These are phyloP conservation scores for Hyalella azteca DNA, from an alignment of 2,888 invertebrate species.

Conservation along the genomic window DNA sequence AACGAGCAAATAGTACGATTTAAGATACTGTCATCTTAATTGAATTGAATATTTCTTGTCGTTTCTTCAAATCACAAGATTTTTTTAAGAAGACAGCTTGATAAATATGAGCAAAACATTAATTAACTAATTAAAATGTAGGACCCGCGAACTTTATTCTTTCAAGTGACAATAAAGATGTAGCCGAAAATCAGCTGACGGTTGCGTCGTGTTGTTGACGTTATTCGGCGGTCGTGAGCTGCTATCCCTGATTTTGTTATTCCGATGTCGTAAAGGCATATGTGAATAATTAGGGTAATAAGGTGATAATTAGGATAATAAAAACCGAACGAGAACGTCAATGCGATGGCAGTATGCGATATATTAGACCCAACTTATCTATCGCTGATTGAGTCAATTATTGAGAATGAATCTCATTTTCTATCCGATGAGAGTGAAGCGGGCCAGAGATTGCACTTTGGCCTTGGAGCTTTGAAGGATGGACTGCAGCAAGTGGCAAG, in stretches of 20 bases:
- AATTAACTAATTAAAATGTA: no score
- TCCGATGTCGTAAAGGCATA: not conserved
- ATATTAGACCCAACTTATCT: not conserved
- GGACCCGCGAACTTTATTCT: no score
- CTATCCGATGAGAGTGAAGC: conserved; percentile 29
- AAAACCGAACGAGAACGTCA: no score
- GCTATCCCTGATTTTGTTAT: not conserved
- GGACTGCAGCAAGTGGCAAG: conserved; percentile 38
- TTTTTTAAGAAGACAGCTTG: no score
- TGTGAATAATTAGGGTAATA: not conserved
- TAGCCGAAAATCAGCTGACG: not conserved
- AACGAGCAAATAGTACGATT: no score
- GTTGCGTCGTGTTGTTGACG: not conserved
- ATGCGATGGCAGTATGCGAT: not conserved
- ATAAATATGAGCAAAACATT: no score
- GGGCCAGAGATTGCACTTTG: conserved; percentile 38
- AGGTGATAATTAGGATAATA: no score
- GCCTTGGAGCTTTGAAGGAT: conserved; percentile 36
- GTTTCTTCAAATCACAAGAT: no score
- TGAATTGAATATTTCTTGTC: no score
- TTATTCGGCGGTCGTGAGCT: not conserved
- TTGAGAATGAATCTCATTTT: conserved; percentile 36
- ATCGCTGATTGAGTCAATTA: not conserved
- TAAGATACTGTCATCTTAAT: no score
- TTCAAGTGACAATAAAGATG: not conserved